Evolutionary conservation across 2,113 vertebrate species (phyloP), one percentile per base, ranked within the genome.

Genomic region (Brachypteracias leptosomus): DNA sequence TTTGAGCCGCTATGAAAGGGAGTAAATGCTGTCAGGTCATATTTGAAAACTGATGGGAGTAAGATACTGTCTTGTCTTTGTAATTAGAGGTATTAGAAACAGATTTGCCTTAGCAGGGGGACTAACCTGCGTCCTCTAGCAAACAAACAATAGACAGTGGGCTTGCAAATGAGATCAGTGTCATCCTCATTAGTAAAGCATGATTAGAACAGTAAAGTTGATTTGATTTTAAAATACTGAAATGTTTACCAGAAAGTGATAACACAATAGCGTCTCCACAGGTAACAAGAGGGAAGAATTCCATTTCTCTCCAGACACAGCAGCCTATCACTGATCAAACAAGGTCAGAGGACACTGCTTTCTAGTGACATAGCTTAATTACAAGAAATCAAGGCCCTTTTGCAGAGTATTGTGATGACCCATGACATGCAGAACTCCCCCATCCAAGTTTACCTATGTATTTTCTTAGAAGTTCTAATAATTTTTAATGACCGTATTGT

Each of bases 341-440:
- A 3, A 80, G 77, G 72, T 83, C 85, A 83, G 67, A 80, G 55
- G 79, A 92, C 42, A 59, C 47, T 63, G n/a, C 58, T 90, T 94
- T 80, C 78, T 67, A 55, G 59, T 42, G 62, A 62, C 26, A 76
- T 4, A 54, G 13, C 54, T 79, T 88, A 80, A 90, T 78, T 70
- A 57, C 46, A 83, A 24, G 42, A 22, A 66, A 18, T 55, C 29
- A 51, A 58, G 46, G 70, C 8, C 25, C 9, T 73, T 78, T 58
- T 65, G 62, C 49, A 58, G 24, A 49, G 36, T n/a, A 18, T 7
- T 31, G 9, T 26, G 17, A 40, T 68, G 46, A 95, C 35, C 10
- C 10, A 42, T 3, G 2, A 33, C 24, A 17, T 9, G 2, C 35
- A 65, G 20, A 28, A 65, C 38, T 55, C 20, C 5, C 35, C 28